A percentile compares a stretch with the other conserved stretches of the same genome.
These are phyloP conservation scores for Discoglossus pictus DNA, from an alignment of 2,797 vertebrate species.

Conservation along the genomic window DNA sequence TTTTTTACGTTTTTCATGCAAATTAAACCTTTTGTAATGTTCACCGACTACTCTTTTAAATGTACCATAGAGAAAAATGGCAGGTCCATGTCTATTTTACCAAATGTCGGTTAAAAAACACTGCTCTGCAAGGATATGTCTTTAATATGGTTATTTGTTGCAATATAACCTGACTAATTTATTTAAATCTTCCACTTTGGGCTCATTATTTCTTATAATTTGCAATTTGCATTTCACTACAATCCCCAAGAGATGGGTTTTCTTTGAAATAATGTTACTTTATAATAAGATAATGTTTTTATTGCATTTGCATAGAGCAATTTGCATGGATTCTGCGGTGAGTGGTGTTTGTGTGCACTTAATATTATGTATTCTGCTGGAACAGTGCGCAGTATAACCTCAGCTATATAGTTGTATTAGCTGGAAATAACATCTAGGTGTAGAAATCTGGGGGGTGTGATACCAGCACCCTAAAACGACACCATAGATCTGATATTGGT, in stretches of 20 bases:
- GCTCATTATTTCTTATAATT: neutral
- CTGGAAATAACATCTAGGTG: no score
- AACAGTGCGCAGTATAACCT: no score
- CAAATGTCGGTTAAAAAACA: no score
- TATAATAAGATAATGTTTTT: slow-evolving; percentile 3
- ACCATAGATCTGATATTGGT: neutral
- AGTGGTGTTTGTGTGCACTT: neutral
- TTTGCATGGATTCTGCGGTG: neutral
- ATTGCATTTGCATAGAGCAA: neutral
- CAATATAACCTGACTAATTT: neutral
- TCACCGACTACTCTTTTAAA: no score
- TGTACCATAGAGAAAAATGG: no score
- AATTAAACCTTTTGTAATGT: no score
- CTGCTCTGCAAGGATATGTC: no score
- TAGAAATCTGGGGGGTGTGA: no score
- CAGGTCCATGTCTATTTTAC: no score
- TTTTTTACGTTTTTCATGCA: no score
- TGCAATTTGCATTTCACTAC: neutral
- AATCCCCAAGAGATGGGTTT: neutral
- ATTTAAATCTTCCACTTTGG: neutral
- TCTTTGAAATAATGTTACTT: neutral
- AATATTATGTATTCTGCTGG: neutral
- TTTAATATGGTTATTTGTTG: no score
- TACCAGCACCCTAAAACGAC: neutral
- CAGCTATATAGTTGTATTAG: no score